These are phyloP conservation scores for Oreocharis arfaki DNA, from an alignment of 2,113 vertebrate genomes.

Conservation along the genomic window DNA sequence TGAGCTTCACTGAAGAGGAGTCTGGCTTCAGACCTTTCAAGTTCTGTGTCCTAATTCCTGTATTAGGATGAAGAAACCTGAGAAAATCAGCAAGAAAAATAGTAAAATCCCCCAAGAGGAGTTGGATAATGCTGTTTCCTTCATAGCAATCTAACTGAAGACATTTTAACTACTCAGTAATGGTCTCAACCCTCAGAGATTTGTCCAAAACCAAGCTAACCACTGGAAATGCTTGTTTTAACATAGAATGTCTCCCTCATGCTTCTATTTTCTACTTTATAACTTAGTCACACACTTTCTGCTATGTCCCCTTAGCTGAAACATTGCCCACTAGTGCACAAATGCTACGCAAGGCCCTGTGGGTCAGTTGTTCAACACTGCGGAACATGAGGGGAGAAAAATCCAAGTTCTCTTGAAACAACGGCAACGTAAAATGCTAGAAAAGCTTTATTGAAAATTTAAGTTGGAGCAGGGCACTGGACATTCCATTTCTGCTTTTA, in stretches of 20 bases:
- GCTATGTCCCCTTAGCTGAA: not conserved
- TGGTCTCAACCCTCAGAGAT: not conserved
- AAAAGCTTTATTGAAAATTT: not conserved
- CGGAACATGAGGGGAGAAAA: not conserved
- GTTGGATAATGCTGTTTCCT: not conserved
- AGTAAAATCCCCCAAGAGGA: not conserved
- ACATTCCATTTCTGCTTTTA: not conserved
- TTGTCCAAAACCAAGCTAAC: not conserved
- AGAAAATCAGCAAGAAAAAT: not conserved
- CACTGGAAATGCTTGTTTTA: not conserved
- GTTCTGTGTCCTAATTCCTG: not conserved
- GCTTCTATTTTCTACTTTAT: not conserved
- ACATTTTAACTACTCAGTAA: not conserved
- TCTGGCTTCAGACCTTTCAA: not conserved
- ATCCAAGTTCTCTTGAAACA: not conserved
- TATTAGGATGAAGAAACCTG: not conserved
- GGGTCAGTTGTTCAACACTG: not conserved
- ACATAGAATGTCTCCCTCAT: not conserved
- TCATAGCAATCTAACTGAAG: not conserved
- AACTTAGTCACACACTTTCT: not conserved
- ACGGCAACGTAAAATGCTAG: not conserved
- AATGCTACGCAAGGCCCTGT: not conserved
- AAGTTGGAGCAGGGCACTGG: not conserved
- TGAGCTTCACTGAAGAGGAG: not conserved
- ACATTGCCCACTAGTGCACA: not conserved